A percentile compares a stretch with the other conserved stretches of the same genome.
These are phyloP conservation scores for Cancer borealis DNA, from an alignment of 2,888 invertebrate species.

Conservation along the genomic window DNA sequence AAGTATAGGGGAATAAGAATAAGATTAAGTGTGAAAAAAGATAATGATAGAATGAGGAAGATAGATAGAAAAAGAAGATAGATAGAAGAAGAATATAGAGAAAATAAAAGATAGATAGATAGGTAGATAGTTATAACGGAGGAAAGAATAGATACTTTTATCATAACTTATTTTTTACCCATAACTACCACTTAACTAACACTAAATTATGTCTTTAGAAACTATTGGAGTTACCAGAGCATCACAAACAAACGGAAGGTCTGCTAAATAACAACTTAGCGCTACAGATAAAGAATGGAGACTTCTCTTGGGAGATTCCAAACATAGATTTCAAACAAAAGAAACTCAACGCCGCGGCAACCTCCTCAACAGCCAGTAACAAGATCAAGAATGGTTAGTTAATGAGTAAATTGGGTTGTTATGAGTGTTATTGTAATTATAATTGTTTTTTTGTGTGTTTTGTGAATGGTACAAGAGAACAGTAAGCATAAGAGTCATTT, in stretches of 20 bases:
- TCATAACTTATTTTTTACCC: neutral
- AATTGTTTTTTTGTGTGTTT: too few species aligned
- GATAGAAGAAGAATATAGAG: neutral
- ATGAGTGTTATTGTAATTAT: neutral
- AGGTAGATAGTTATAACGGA: neutral
- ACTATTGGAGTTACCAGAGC: slow-evolving; percentile 80
- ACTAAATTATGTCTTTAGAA: slow-evolving; percentile 77
- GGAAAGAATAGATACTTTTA: neutral
- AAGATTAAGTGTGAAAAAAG: too few species aligned
- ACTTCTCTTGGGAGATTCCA: slow-evolving; percentile 80
- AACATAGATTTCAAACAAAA: slow-evolving; percentile 62
- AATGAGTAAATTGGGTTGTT: neutral
- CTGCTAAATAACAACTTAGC: slow-evolving; percentile 78
- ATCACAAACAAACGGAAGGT: slow-evolving; percentile 78
- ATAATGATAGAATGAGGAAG: neutral
- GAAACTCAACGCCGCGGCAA: neutral
- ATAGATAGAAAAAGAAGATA: neutral
- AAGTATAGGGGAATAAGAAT: too few species aligned
- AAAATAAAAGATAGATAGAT: too few species aligned
- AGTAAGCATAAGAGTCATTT: neutral
- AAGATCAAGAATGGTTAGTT: neutral
- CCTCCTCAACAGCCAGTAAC: neutral
- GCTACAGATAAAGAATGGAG: slow-evolving; percentile 80
- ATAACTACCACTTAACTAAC: neutral
- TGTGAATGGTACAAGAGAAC: too few species aligned